Conservation (phyloP, 1,140 invertebrate species). For the Scaptomyza montana region DNA sequence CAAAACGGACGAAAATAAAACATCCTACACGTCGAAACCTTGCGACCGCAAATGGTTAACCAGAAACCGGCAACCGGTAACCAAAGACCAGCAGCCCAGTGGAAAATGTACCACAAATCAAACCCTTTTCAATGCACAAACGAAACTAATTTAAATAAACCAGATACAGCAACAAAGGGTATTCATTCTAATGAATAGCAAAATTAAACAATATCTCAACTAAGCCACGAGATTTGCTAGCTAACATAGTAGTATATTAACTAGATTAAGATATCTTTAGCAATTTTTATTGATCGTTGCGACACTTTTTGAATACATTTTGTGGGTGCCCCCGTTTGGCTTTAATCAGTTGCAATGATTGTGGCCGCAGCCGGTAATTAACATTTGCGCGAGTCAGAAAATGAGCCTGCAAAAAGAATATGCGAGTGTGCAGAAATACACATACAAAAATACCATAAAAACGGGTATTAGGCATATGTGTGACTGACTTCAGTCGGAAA, state of each 20-base stretch:
- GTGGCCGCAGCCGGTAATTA: constrained; percentile 48
- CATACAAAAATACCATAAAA: background rate
- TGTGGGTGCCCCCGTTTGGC: constrained; percentile 1
- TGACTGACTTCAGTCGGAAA: background rate
- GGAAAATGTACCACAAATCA: constrained; percentile 33
- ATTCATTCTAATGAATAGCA: constrained; percentile 53
- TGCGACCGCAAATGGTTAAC: constrained; percentile 62
- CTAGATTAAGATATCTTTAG: constrained; percentile 1
- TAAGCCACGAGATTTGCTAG: background rate
- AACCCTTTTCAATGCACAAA: constrained; percentile 61
- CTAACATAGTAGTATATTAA: background rate
- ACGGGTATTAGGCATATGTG: background rate
- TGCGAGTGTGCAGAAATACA: background rate
- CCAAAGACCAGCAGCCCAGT: background rate
- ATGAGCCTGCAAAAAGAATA: background rate
- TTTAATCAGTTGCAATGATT: constrained; percentile 52
- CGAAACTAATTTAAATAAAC: constrained; percentile 70
- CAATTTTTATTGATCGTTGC: background rate
- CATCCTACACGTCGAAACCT: background rate
- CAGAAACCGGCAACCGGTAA: constrained; percentile 17
- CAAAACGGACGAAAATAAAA: background rate
- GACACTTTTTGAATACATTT: background rate
- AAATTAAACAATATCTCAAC: constrained; percentile 1
- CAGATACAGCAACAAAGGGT: constrained; percentile 12
- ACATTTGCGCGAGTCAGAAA: constrained; percentile 19